Evolutionary conservation across 2,113 vertebrate genomes (phyloP), one percentile per base, ranked within the genome.

Genomic region (human (Homo sapiens)): DNA sequence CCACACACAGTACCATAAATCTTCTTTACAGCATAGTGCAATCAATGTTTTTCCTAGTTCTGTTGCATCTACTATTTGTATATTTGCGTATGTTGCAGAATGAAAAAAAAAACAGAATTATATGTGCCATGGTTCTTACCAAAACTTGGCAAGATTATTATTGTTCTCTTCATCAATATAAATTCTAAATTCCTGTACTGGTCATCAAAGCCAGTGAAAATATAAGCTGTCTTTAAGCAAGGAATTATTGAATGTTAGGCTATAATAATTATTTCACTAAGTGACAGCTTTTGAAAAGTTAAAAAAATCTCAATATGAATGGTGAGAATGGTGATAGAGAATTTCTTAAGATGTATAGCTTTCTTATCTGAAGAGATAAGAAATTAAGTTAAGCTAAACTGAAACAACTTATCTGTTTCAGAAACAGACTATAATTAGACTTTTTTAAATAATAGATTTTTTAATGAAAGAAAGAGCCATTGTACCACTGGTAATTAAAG

Each of bases 201-300:
- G 23, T 32, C 40, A 89, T 92, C 43, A 87, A 78, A 92, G 20
- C 22, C 50, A 80, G 55, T 23, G 55, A 84, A 93, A 97, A 92
- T n/a, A 89, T 45, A 89, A 95, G 18, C 3, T 92, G 18, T 35
- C 57, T 38, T 88, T 82, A 83, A 96, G 52, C 85, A 96, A 86
- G 25, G 18, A 89, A 87, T 78, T 55, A 25, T 93, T 94, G 50
- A 93, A 84, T 25, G 87, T 70, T 80, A 70, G 38, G 57, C 64
- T 18, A 83, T 57, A 88, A 93, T 73, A 79, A 96, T 86, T 30
- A 96, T 95, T 93, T 97, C 80, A 76, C 84, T 86, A 95, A 93
- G 8, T 89, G 79, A 93, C 38, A 96, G 40, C 59, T 83, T 96
- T 75, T 57, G 16, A 90, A 75, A 94, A 93, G 43, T 14, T 73